Evolutionary conservation across 1,140 invertebrate genomes (phyloP).

Genomic region (Aphelinus atriplicis): DNA sequence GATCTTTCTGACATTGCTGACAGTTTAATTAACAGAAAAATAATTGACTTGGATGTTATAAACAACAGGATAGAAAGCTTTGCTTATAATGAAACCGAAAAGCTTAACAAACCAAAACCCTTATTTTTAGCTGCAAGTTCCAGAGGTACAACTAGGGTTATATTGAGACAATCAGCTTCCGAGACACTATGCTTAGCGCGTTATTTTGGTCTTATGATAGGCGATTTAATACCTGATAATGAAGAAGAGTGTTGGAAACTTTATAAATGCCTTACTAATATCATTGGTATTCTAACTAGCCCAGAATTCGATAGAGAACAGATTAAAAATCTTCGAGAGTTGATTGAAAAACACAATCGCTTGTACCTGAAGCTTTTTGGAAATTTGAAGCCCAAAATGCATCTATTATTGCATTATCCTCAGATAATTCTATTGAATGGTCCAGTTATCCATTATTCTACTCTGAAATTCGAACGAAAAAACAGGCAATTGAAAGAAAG

Average conservation of each 20-base stretch:
- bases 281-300: not conserved
- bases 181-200: slow-evolving; percentile 17
- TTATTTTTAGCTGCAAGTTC: not conserved
- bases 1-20: not conserved
- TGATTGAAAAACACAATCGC: slow-evolving; percentile 10
- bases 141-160: not conserved
- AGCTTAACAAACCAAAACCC: not conserved
- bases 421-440: not conserved
- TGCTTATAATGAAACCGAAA: not conserved
- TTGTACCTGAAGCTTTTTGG: not conserved
- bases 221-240: slow-evolving; percentile 21
- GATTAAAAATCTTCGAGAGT: not conserved
- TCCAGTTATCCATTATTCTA: not conserved
- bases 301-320: not conserved
- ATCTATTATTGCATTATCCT: slow-evolving; percentile 12
- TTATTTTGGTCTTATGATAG: slow-evolving; percentile 26
- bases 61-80: not conserved
- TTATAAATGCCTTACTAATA: not conserved
- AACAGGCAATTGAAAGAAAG: slow-evolving; percentile 6
- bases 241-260: slow-evolving; percentile 3
- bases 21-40: not conserved
- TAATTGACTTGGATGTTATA: not conserved
- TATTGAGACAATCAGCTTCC: slow-evolving; percentile 25
- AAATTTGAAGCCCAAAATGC: slow-evolving; percentile 7
- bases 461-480: not conserved